A percentile compares a stretch with the other conserved stretches of the same genome.
phyloP scores from a whole-genome alignment of 1,140 invertebrate species.

The Laupala kohalensis region DNA sequence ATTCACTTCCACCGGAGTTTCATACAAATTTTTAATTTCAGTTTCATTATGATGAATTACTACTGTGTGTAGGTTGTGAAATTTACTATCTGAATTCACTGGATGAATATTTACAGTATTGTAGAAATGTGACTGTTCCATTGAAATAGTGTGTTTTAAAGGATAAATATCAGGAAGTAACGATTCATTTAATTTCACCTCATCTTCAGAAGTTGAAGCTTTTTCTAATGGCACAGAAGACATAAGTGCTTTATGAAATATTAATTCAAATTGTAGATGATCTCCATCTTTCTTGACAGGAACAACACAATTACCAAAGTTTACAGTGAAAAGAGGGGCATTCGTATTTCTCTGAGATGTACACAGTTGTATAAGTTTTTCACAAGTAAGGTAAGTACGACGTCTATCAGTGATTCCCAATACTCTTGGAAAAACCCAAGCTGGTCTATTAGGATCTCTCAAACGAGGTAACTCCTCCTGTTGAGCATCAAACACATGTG shows the following conservation, averaged over 20 bases:
- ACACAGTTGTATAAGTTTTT: constrained; percentile 54
- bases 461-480: constrained; percentile 60
- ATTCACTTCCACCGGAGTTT: constrained; percentile 40
- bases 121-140: constrained; percentile 50
- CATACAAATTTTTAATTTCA: constrained; percentile 47
- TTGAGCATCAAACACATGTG: constrained; percentile 63
- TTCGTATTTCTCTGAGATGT: constrained; percentile 40
- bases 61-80: constrained; percentile 53
- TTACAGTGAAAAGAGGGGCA: constrained; percentile 21
- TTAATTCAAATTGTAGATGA: constrained; percentile 46
- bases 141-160: constrained; percentile 49
- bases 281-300: constrained; percentile 43
- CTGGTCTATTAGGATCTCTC: constrained; percentile 50
- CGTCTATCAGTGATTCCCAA: constrained; percentile 56
- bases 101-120: constrained; percentile 41
- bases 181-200: constrained; percentile 25
- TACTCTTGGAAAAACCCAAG: constrained; percentile 51
- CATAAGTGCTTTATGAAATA: constrained; percentile 47
- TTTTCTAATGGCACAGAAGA: constrained; percentile 43
- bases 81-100: constrained; percentile 16
- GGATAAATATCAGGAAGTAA: constrained; percentile 57
- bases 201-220: constrained; percentile 30
- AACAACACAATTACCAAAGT: constrained; percentile 36
- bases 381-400: constrained; percentile 57
- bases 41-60: constrained; percentile 49